phyloP scores from a whole-genome alignment of 2,113 vertebrate species.

The Fulmarus glacialis region DNA sequence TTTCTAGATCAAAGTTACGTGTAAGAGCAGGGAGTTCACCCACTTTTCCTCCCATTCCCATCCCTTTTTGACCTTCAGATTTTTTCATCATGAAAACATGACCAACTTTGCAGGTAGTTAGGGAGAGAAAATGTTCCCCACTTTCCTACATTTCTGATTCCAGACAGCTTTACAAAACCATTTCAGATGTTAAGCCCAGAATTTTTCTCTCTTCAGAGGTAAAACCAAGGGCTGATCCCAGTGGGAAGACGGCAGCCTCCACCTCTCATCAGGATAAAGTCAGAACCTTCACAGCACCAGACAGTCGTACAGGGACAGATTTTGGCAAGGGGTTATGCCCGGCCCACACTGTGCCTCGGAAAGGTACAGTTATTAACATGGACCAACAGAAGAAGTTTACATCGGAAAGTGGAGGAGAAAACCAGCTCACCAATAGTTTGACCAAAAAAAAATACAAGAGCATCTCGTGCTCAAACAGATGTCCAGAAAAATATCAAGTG shows the following conservation, averaged over 20 bases:
- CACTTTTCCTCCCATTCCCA: background rate
- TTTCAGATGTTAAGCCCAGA: background rate
- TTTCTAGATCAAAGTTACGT: background rate
- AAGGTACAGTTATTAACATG: background rate
- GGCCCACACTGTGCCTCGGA: background rate
- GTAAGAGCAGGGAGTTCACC: background rate
- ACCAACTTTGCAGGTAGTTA: background rate
- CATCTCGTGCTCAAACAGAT: background rate
- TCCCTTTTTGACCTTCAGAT: background rate
- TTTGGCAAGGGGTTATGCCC: background rate
- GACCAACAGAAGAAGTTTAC: background rate
- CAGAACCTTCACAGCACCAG: background rate
- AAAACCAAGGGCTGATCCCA: background rate
- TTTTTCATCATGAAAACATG: background rate
- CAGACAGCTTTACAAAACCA: background rate
- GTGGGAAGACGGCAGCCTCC: accelerated
- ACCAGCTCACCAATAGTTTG: background rate
- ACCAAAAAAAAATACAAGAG: background rate
- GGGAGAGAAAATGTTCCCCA: background rate
- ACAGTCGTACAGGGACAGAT: accelerated
- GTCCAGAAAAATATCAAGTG: background rate
- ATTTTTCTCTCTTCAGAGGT: background rate
- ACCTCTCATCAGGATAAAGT: background rate
- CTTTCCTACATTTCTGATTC: background rate
- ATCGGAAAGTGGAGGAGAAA: background rate